Conservation (phyloP, 2,113 vertebrate genomes). For the Gobiocypris rarus region DNA sequence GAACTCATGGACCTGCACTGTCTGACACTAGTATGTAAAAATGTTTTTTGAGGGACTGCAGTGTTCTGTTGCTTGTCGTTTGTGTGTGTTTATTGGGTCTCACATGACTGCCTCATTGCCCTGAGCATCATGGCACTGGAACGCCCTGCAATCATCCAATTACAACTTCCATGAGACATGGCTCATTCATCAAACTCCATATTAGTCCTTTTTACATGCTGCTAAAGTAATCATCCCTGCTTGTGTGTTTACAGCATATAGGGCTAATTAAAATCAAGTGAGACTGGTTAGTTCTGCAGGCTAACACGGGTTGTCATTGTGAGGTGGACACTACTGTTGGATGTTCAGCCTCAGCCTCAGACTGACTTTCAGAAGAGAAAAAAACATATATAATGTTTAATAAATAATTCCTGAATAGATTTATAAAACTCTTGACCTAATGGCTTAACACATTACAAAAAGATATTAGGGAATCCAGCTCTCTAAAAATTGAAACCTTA, state of each 20-base stretch:
- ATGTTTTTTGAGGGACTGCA: not conserved
- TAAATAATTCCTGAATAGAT: not conserved
- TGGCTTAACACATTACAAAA: too few species aligned
- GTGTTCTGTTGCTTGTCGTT: not conserved
- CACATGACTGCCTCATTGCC: constrained; percentile 35
- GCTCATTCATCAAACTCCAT: not conserved
- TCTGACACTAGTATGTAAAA: not conserved
- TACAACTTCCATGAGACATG: constrained; percentile 13
- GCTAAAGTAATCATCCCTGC: not conserved
- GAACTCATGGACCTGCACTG: not conserved
- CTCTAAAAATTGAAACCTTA: too few species aligned
- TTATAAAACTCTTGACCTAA: not conserved
- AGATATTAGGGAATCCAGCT: too few species aligned
- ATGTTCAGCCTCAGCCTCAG: not conserved
- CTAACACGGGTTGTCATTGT: not conserved
- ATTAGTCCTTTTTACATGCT: not conserved
- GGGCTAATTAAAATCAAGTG: constrained; percentile 33
- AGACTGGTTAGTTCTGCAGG: constrained; percentile 1
- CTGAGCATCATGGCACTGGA: constrained; percentile 22
- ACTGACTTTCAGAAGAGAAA: not conserved
- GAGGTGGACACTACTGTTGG: not conserved
- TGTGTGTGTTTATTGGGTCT: constrained; percentile 25
- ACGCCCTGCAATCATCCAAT: constrained; percentile 22
- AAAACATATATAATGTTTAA: not conserved
- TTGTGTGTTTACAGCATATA: not conserved